These are phyloP conservation scores for Palythoa caribaeorum DNA, from an alignment of 92 coral and sea anemone species.

Conservation along the genomic window DNA sequence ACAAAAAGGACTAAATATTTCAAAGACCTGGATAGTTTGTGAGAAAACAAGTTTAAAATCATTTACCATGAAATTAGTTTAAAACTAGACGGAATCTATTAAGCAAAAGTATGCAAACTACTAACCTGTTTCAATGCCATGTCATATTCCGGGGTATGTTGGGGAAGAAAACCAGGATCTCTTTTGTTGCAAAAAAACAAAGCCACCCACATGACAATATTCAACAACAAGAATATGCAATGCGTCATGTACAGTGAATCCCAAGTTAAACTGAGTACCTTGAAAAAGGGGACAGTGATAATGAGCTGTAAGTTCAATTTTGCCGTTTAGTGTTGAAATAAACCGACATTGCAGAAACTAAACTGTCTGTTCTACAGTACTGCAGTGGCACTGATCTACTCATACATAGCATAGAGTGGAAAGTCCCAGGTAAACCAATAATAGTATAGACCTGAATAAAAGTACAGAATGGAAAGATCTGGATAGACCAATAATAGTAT, in stretches of 20 bases:
- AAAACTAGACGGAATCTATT: background rate
- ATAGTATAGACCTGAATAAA: too few species aligned
- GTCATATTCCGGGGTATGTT: slow-evolving; percentile 92
- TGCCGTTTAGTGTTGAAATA: background rate
- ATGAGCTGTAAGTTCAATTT: background rate
- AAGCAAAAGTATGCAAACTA: background rate
- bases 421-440: too few species aligned
- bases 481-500: too few species aligned
- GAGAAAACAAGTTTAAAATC: too few species aligned
- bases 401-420: too few species aligned
- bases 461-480: too few species aligned
- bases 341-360: too few species aligned
- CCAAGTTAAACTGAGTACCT: slow-evolving; percentile 90
- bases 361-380: too few species aligned
- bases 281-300: background rate
- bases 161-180: slow-evolving; percentile 88
- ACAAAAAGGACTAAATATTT: too few species aligned
- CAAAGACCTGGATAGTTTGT: too few species aligned
- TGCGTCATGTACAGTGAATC: slow-evolving; percentile 72
- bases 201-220: slow-evolving; percentile 89
- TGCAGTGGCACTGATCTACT: too few species aligned
- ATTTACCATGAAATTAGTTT: too few species aligned
- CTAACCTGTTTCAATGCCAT: slow-evolving; percentile 91
- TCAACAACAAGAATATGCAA: slow-evolving; percentile 68
- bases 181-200: slow-evolving; percentile 77